phyloP scores from a whole-genome alignment of 2,888 invertebrate species.

The Nymphalis c-album region DNA sequence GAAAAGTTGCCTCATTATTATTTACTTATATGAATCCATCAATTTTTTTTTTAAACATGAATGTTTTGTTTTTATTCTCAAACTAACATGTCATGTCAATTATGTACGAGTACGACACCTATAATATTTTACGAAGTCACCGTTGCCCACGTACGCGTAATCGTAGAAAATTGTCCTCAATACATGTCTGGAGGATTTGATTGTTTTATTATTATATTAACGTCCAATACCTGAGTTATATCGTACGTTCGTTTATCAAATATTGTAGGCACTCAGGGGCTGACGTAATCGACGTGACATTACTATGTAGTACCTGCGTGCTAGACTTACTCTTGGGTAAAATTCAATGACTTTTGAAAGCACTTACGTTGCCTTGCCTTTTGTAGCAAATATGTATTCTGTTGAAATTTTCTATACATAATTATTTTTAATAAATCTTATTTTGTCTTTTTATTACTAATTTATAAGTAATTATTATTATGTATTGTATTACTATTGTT shows the following conservation, averaged over 20 bases:
- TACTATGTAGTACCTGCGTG: neutral
- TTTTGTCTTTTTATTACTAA: too few relatives aligned
- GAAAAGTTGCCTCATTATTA: too few relatives aligned
- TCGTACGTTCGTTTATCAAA: slow-evolving; percentile 38
- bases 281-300: slow-evolving; percentile 22
- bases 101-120: neutral
- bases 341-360: slow-evolving; percentile 5
- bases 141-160: slow-evolving; percentile 50
- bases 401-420: too few relatives aligned
- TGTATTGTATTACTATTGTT: too few relatives aligned
- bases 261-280: slow-evolving; percentile 12
- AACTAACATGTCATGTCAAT: too few relatives aligned
- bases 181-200: slow-evolving; percentile 44
- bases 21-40: too few relatives aligned
- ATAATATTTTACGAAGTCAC: slow-evolving; percentile 38
- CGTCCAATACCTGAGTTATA: slow-evolving; percentile 43
- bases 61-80: too few relatives aligned
- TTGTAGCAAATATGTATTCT: too few relatives aligned
- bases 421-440: too few relatives aligned
- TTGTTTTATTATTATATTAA: slow-evolving; percentile 47
- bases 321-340: neutral
- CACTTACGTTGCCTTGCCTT: neutral
- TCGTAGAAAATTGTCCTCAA: slow-evolving; percentile 48
- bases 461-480: too few relatives aligned
- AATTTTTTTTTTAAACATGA: too few relatives aligned